phyloP scores from a whole-genome alignment of 2,797 vertebrate species.

The Esox masquinongy region DNA sequence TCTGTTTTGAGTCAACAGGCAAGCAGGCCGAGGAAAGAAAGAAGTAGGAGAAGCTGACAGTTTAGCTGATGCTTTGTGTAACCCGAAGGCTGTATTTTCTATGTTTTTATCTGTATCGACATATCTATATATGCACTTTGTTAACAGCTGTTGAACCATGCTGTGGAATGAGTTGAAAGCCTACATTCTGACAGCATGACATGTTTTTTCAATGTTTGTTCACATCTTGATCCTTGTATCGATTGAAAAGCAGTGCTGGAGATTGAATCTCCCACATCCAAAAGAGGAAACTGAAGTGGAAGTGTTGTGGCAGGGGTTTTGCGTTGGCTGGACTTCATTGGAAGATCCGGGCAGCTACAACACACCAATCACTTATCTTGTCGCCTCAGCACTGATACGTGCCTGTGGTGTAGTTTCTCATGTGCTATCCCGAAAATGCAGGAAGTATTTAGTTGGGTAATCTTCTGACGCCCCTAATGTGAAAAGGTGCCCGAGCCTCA shows the following conservation, averaged over 20 bases:
- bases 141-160: neutral
- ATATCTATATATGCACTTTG: neutral
- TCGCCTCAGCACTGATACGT: neutral
- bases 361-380: neutral
- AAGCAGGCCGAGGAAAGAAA: neutral
- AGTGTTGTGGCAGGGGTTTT: neutral
- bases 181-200: neutral
- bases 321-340: neutral
- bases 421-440: neutral
- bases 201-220: neutral
- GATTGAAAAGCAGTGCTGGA: neutral
- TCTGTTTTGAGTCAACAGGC: too few relatives aligned
- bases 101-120: neutral
- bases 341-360: neutral
- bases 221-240: neutral
- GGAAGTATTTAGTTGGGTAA: neutral
- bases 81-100: neutral
- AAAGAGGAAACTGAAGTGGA: neutral
- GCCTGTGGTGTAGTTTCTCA: neutral
- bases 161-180: neutral
- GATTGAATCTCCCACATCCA: constrained; percentile 3
- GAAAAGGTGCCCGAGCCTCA: neutral
- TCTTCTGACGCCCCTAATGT: neutral
- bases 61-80: neutral
- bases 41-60: neutral